Evolutionary conservation across 2,888 invertebrate species (phyloP).

Genomic region (Thera britannica): DNA sequence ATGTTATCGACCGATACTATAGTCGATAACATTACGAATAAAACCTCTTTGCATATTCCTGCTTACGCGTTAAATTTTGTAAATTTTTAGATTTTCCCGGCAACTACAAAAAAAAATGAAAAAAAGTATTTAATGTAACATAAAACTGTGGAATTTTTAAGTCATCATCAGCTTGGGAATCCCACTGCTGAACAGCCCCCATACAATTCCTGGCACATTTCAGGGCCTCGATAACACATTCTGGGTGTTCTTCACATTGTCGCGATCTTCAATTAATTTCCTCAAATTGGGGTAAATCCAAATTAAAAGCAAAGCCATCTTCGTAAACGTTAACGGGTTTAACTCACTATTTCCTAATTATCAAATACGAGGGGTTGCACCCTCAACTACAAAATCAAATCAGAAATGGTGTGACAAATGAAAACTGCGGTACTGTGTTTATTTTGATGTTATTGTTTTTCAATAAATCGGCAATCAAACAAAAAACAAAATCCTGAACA

Average conservation of each 20-base stretch:
- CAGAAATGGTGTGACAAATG: conserved; percentile 50
- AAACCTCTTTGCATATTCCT: too few species aligned
- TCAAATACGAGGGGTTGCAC: conserved; percentile 60
- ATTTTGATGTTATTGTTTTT: conserved; percentile 35
- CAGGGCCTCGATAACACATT: not conserved
- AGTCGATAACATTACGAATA: too few species aligned
- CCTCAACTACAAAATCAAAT: conserved; percentile 53
- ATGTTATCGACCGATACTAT: too few species aligned
- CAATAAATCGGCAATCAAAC: not conserved
- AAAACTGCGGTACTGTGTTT: conserved; percentile 41
- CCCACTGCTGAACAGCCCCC: too few species aligned
- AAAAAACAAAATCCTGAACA: too few species aligned
- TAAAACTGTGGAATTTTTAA: too few species aligned
- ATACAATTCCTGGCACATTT: not conserved
- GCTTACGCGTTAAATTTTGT: too few species aligned
- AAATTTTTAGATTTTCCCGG: too few species aligned
- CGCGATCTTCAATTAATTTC: conserved; percentile 30
- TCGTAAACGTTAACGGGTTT: conserved; percentile 68
- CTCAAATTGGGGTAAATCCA: conserved; percentile 51
- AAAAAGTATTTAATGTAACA: too few species aligned
- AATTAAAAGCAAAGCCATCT: conserved; percentile 63
- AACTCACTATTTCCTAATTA: conserved; percentile 83
- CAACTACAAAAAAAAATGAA: too few species aligned
- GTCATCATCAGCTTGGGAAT: too few species aligned
- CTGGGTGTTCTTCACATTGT: not conserved